Conservation (phyloP, 2,797 vertebrate species). For the Alca torda region DNA sequence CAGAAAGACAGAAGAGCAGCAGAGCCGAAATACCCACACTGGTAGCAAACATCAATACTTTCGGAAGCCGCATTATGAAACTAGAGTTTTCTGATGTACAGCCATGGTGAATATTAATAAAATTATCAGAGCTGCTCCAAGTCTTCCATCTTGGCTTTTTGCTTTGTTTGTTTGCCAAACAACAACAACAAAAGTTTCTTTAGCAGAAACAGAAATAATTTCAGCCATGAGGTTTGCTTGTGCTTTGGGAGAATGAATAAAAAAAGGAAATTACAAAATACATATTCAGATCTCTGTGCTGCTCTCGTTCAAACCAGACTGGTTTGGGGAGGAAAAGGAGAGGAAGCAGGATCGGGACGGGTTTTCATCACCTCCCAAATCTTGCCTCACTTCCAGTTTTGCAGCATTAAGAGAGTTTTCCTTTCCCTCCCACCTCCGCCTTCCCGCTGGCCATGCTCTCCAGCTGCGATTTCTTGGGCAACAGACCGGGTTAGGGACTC, state of each 20-base stretch:
- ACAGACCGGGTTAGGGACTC: not conserved
- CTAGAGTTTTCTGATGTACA: not conserved
- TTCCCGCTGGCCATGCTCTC: rapidly evolving
- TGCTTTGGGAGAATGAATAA: not conserved
- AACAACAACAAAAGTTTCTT: not conserved
- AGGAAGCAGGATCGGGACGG: not conserved
- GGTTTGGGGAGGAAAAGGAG: not conserved
- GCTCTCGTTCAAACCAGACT: not conserved
- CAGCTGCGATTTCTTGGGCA: not conserved
- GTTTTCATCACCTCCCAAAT: not conserved
- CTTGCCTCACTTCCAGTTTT: not conserved
- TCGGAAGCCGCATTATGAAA: not conserved
- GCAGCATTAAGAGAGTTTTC: not conserved
- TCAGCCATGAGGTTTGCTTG: not conserved
- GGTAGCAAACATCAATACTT: not conserved
- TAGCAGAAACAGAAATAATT: not conserved
- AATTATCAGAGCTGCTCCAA: not conserved
- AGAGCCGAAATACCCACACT: not conserved
- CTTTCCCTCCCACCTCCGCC: not conserved
- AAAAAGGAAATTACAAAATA: not conserved
- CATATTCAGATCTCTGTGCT: not conserved
- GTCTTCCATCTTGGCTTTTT: not conserved
- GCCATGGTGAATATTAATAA: not conserved
- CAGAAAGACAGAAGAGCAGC: not conserved
- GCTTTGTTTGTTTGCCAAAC: not conserved